Base-by-base conservation (phyloP, 1,140 invertebrate genomes). In the Dryas iulia region DNA sequence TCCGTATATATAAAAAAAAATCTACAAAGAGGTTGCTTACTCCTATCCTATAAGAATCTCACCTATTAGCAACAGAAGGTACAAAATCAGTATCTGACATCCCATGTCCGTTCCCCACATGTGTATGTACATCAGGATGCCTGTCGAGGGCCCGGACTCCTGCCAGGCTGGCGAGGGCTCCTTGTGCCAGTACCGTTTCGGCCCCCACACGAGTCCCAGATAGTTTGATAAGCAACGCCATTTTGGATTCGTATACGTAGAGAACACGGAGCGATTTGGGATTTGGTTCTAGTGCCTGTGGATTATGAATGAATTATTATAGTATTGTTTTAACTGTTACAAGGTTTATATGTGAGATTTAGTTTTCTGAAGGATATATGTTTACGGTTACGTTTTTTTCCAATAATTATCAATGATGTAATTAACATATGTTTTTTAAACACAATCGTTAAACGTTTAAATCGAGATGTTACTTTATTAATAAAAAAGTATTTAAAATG, bases 211-310 rank as follows among this genome's bases (percentile, higher is more conserved):
- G 92, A 0, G 94, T 95, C 14, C 94, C 94, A 0, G 96, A 95
- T 70, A 98, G 93, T 76, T 96, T 93, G 7, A 94, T 94, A 12
- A 98, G 93, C 62, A 98, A 93, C 58, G 96, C 94, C 95, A 98
- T 96, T 88, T 97, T 97, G 0, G 97, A 96, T 84, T 98, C 96
- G 89, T 97, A 98, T 0, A 98, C 94, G 91, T 97, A 98, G 0
- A 98, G 88, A 1, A 95, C 94, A 65, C 95, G 94, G 24, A 98
- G 91, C 10, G 95, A 94, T 35, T 95, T 94, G 0, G 95, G 95
- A 28, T 93, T 93, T 1, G 95, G 93, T 69, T 95, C 95, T 18
- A 98, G 82, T 12, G 97, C 93, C 57, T 93, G 90, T 0, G 5
- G 3, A n/a, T n/a, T 39, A 3, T 14, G n/a, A 6, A n/a, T 39